phyloP scores from a whole-genome alignment of 2,113 vertebrate genomes.

The Octodon degus region DNA sequence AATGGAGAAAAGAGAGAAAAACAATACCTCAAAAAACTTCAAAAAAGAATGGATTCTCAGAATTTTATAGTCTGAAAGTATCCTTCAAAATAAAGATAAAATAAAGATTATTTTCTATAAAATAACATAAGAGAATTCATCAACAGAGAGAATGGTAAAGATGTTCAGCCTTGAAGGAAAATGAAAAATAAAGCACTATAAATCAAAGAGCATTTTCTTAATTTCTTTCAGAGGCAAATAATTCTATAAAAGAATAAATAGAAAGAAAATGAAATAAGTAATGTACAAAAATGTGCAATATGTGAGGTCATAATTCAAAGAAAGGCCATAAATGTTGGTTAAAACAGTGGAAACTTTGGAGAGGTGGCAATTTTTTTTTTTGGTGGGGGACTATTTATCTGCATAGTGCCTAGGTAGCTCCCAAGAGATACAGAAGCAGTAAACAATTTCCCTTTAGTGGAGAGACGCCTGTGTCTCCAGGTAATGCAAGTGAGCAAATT shows the following conservation, averaged over 20 bases:
- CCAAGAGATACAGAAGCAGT: background rate
- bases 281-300: background rate
- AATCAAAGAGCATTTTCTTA: background rate
- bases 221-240: background rate
- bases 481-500: background rate
- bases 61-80: background rate
- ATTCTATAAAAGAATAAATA: background rate
- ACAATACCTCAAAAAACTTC: background rate
- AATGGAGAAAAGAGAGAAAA: too few species aligned
- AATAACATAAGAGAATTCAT: background rate
- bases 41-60: background rate
- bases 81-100: background rate
- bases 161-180: background rate
- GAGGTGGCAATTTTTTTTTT: background rate
- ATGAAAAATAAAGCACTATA: background rate
- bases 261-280: background rate
- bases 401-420: background rate
- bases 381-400: background rate
- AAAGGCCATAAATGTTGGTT: background rate
- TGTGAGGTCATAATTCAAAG: background rate
- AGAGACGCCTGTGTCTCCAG: background rate
- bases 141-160: background rate
- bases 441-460: background rate
- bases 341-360: background rate
- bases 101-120: background rate